Base-by-base conservation (phyloP, 2,888 invertebrate genomes). In the Torymus texanus region DNA sequence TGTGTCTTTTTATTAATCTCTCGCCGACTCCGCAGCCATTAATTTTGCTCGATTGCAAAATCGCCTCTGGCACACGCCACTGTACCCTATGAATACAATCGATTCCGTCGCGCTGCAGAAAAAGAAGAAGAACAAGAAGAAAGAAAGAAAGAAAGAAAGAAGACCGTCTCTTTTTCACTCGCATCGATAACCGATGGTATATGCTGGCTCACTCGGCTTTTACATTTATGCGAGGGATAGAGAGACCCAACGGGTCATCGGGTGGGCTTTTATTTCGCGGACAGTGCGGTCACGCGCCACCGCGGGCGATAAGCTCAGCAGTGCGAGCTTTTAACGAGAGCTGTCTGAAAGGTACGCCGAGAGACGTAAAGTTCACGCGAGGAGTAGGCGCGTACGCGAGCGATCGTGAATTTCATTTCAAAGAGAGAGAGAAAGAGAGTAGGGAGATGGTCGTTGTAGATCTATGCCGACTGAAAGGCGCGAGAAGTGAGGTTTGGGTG, bases 11-110 rank as follows among this genome's bases (percentile, higher is more conserved):
- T 77, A 77, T 63, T 51, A 65, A 51, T 59, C 41, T 41, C 41
- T 41, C 51, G 51, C 71, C 65, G 50, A 78, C 72, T 55, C 29
- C 63, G 55, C 14, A 24, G 18, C 68, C 62, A 72, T 63, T 78
- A 74, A 68, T 68, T 74, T 61, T 18, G 59, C 56, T 55, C 66
- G 55, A 66, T 66, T 65, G 58, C n/a, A n/a, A n/a, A n/a, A n/a
- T n/a, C n/a, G 29, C 50, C 62, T 10, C 51, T 59, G 16, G 72
- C 21, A 8, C 41, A 41, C 41, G 61, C 21, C 21, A 51, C 61
- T 74, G 10, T 21, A 21, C 16, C 12, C 12, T 65, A 77, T 73
- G 77, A 74, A 80, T 74, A 80, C 76, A 70, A 65, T 80, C 65
- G 68, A 74, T 62, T 66, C 51, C 24, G 13, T 73, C 68, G 29